phyloP scores from a whole-genome alignment of 1,140 invertebrate genomes.

The Planococcus citri region DNA sequence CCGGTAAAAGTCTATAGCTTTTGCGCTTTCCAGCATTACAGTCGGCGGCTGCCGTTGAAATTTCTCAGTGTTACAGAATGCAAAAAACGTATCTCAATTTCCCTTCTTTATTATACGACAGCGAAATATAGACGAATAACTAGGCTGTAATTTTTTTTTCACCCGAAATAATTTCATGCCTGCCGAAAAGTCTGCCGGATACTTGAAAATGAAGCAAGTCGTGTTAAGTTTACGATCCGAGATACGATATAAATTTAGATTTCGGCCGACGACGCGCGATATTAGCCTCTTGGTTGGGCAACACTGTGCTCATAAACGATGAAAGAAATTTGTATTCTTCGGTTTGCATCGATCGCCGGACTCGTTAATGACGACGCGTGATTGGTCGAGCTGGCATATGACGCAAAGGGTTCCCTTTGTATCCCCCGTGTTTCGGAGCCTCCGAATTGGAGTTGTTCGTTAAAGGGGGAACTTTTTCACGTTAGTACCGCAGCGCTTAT shows the following conservation, averaged over 20 bases:
- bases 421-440: not conserved
- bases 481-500: slow-evolving; percentile 11
- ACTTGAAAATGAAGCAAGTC: no score
- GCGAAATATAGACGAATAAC: no score
- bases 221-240: no score
- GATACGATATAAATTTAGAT: no score
- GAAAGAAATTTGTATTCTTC: not conserved
- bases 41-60: no score
- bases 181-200: no score
- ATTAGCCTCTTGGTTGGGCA: not conserved
- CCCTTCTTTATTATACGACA: no score
- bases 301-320: not conserved
- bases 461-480: slow-evolving; percentile 9
- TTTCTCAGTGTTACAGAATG: no score
- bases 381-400: not conserved
- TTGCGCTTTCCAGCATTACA: not conserved
- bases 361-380: not conserved
- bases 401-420: slow-evolving; percentile 12
- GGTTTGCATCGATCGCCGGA: not conserved
- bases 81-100: no score
- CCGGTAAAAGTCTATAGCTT: not conserved
- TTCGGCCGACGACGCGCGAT: no score
- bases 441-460: not conserved
- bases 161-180: no score
- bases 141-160: no score